phyloP scores from a whole-genome alignment of 1,140 invertebrate species.

The Bombus pascuorum region DNA sequence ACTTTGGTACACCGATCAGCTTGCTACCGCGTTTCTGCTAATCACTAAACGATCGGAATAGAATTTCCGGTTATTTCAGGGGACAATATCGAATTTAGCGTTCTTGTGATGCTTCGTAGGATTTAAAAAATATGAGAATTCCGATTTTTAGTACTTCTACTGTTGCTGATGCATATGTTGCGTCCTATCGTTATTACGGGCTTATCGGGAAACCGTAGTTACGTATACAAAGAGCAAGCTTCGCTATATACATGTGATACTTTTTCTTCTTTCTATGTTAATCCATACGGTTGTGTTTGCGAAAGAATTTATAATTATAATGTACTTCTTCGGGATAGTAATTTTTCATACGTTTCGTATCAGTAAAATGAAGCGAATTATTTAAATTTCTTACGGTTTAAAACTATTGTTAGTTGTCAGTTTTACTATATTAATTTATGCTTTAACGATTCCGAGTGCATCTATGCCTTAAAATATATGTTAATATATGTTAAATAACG shows the following conservation, averaged over 20 bases:
- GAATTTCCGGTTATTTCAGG: background rate
- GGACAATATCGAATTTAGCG: background rate
- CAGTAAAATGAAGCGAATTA: background rate
- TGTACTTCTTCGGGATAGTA: background rate
- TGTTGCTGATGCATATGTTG: background rate
- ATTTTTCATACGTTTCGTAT: background rate
- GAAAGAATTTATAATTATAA: background rate
- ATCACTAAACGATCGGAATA: slow-evolving; percentile 26
- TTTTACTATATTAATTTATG: background rate
- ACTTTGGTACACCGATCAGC: slow-evolving; percentile 36
- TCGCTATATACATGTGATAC: no score
- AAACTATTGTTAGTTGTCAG: no score
- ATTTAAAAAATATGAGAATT: background rate
- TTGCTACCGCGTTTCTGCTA: background rate
- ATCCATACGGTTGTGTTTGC: background rate
- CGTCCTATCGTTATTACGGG: background rate
- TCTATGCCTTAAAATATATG: background rate
- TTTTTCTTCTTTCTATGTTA: background rate
- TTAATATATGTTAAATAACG: no score
- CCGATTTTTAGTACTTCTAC: background rate
- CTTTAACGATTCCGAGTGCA: background rate
- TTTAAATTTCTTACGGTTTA: background rate
- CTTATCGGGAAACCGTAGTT: background rate
- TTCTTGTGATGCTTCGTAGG: background rate
- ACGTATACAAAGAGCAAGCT: background rate